Conservation (phyloP, 2,113 vertebrate species). For the Pangasianodon hypophthalmus region DNA sequence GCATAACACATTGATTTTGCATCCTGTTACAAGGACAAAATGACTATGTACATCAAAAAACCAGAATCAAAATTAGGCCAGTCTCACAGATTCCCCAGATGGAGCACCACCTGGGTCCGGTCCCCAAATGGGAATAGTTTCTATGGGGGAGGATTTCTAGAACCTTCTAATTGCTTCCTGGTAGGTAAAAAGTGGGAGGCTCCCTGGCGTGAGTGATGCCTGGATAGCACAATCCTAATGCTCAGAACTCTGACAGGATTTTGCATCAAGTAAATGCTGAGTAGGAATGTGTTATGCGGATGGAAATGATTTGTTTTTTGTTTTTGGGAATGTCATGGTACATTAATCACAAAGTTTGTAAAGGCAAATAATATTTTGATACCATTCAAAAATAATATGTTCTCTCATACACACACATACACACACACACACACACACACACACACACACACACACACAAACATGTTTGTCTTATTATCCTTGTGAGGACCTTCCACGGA, state of each 20-base stretch:
- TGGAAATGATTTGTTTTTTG: background rate
- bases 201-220: background rate
- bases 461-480: background rate
- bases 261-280: background rate
- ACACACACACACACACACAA: background rate
- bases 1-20: background rate
- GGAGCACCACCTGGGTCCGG: background rate
- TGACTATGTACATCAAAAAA: background rate
- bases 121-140: background rate
- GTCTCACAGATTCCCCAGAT: constrained; percentile 5
- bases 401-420: too few relatives aligned
- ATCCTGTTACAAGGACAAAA: background rate
- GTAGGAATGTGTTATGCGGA: background rate
- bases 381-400: background rate
- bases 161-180: constrained; percentile 17
- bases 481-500: background rate
- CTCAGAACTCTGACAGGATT: background rate
- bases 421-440: too few relatives aligned
- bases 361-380: background rate
- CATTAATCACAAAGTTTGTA: background rate
- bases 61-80: background rate
- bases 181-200: background rate
- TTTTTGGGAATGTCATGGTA: background rate
- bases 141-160: background rate
- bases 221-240: background rate